Evolutionary conservation across 92 coral and sea anemone genomes (phyloP), one percentile per base, ranked within the genome.

Genomic region (Epizoanthus illoricatus): DNA sequence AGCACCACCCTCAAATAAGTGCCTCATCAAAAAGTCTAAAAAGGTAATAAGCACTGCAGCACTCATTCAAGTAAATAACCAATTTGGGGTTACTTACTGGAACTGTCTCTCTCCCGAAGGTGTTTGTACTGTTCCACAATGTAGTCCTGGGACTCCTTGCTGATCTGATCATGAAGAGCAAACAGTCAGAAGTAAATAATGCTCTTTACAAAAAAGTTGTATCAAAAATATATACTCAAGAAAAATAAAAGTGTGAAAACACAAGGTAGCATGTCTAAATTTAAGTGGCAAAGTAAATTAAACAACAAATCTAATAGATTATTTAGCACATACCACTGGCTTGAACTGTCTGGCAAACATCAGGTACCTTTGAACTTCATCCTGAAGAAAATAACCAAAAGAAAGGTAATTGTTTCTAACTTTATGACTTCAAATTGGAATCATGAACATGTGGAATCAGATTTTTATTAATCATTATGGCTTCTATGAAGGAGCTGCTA

Each of bases 291-390:
- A 69, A 17, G 15, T 45, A 43, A 4, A 13, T 43, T 39, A 2
- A 45, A 36, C 58, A 39, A 28, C 43, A 45, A 2, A 9, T 58
- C 61, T 17, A 12, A 61, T 8, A 10, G 17, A 1, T 16, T 59
- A 12, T 9, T 49, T 8, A 39, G 5, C 15, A 36, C 98, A 81
- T 91, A 95, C 98, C 49, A 92, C 87, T 21, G 98, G 98, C 59
- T 95, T 95, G 85, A 95, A 95, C 80, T 95, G 98, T 64, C 98
- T 88, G 57, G 98, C 98, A 91, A 95, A 95, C 74, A 93, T 87
- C 28, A 95, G 86, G 81, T 95, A 95, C 65, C 98, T 83, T 62
- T 95, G 98, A 19, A 95, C 96, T 67, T 95, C 98, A 82, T 95
- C 98, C 98, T 95, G 74, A 12, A 15, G 9, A 17, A 40, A 71